Conservation (phyloP, 2,797 vertebrate species). For the Mus minutoides region DNA sequence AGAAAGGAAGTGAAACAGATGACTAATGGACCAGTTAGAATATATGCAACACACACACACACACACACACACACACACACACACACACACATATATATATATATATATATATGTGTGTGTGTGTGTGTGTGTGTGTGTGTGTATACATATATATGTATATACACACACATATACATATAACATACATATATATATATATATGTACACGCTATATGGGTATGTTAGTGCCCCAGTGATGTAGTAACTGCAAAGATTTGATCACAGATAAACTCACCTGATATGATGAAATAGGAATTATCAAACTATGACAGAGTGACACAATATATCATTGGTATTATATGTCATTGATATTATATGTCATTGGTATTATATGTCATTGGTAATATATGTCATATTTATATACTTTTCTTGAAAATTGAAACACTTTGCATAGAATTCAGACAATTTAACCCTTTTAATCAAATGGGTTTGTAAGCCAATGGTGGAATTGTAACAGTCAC, state of each 20-base stretch:
- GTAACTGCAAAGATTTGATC: not conserved
- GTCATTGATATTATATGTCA: not conserved
- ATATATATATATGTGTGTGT: too few relatives aligned
- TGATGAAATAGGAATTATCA: not conserved
- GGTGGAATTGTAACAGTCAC: not conserved
- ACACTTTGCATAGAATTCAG: not conserved
- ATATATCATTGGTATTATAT: not conserved
- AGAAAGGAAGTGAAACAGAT: not conserved
- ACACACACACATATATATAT: too few relatives aligned
- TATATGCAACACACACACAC: too few relatives aligned
- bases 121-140: too few relatives aligned
- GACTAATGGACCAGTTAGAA: not conserved
- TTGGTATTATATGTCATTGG: not conserved
- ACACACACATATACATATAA: too few relatives aligned
- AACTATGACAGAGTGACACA: not conserved
- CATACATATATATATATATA: too few relatives aligned
- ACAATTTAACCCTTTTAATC: not conserved
- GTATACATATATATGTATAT: too few relatives aligned
- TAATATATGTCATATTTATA: not conserved
- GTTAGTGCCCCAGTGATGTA: not conserved
- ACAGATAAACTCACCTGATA: not conserved
- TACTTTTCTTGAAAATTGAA: too few relatives aligned
- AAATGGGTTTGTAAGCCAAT: not conserved
- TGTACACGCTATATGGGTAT: not conserved
- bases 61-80: too few relatives aligned